Conservation (phyloP, 2,888 invertebrate genomes). For the Sphinx pinastri region DNA sequence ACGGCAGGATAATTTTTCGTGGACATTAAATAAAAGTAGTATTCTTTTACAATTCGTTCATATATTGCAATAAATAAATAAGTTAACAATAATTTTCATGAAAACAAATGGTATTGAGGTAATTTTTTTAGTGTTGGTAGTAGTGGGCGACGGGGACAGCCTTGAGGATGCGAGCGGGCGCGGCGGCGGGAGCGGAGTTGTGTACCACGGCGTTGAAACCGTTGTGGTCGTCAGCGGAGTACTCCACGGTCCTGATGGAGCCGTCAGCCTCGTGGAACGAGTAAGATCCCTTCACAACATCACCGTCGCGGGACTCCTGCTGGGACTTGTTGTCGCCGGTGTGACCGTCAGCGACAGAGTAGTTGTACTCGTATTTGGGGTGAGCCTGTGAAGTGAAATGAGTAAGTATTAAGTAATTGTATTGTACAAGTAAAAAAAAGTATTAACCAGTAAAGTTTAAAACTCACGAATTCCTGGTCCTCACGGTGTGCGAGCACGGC, state of each 20-base stretch:
- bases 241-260: conserved; percentile 65
- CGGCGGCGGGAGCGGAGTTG: conserved; percentile 43
- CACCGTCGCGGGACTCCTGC: conserved; percentile 67
- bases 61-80: conserved; percentile 39
- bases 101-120: not conserved
- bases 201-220: conserved; percentile 53
- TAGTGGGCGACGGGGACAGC: conserved; percentile 45
- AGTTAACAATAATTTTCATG: conserved; percentile 33
- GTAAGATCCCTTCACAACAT: conserved; percentile 66
- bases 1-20: too few relatives aligned
- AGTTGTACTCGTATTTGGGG: conserved; percentile 59
- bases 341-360: conserved; percentile 70
- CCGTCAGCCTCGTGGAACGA: conserved; percentile 69
- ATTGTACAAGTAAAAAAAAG: not conserved
- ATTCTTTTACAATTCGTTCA: too few relatives aligned
- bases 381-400: conserved; percentile 30
- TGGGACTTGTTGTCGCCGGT: conserved; percentile 72
- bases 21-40: too few relatives aligned
- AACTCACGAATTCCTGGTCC: conserved; percentile 32
- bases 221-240: conserved; percentile 66
- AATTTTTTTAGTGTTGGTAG: conserved; percentile 49
- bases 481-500: conserved; percentile 25
- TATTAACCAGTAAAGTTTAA: not conserved
- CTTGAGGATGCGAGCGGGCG: conserved; percentile 38
- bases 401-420: not conserved